Percentiles rank a stretch among this genome's conserved stretches.
Conservation (phyloP, 2,797 vertebrate species). For the Hoplostethus mediterraneus region DNA sequence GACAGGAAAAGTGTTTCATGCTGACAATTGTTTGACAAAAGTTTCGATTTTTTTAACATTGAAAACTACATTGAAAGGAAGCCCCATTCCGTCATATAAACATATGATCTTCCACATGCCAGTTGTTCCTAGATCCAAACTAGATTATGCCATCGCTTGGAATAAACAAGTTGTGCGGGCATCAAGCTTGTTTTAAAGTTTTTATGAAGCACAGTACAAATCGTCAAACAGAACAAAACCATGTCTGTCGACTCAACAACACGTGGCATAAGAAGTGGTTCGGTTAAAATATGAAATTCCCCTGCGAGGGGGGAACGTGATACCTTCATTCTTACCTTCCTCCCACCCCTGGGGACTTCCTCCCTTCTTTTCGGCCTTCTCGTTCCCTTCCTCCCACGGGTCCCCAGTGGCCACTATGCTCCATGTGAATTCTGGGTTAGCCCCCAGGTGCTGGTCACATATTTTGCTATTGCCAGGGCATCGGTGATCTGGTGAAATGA, state of each 20-base stretch:
- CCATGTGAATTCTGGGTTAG: slow-evolving; percentile 82
- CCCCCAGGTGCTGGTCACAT: slow-evolving; percentile 66
- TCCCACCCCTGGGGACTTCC: slow-evolving; percentile 84
- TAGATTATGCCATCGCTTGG: too few species aligned
- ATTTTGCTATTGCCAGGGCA: slow-evolving; percentile 69
- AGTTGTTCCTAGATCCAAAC: too few species aligned
- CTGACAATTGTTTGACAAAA: too few species aligned
- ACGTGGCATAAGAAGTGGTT: slow-evolving; percentile 4
- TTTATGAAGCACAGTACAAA: slow-evolving; percentile 5
- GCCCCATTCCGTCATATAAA: too few species aligned
- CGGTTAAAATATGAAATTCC: slow-evolving; percentile 65
- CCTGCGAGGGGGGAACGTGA: slow-evolving; percentile 48
- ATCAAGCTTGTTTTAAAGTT: too few species aligned
- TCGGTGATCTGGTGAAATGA: slow-evolving; percentile 57
- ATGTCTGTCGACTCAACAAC: background rate
- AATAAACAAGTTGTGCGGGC: too few species aligned
- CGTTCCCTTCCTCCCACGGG: slow-evolving; percentile 63
- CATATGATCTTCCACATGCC: too few species aligned
- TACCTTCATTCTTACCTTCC: slow-evolving; percentile 86
- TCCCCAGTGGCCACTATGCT: slow-evolving; percentile 80
- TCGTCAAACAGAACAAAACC: background rate
- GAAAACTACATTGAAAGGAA: too few species aligned
- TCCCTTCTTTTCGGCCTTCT: slow-evolving; percentile 66
- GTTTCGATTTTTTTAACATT: too few species aligned
- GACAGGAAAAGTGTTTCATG: too few species aligned